Evolutionary conservation across 1,140 invertebrate species (phyloP).

Genomic region (Coelopa frigida): DNA sequence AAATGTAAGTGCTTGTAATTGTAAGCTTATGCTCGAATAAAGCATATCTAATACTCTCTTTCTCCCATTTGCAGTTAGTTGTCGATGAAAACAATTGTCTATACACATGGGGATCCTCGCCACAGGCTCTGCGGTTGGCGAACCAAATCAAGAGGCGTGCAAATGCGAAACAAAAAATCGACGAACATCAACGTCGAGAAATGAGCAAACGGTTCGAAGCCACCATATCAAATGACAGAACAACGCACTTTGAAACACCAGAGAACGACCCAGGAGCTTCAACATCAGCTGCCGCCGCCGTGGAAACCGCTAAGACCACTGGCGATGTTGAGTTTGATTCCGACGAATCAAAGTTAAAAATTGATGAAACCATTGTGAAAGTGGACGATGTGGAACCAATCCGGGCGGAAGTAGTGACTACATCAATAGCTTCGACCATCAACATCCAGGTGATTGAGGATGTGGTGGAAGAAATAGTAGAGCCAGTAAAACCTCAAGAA

Average conservation of each 20-base stretch:
- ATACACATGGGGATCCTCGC: constrained; percentile 72
- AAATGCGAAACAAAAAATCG: constrained; percentile 49
- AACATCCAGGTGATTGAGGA: constrained; percentile 1
- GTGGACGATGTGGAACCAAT: not conserved
- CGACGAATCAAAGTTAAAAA: no score
- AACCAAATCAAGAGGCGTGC: constrained; percentile 57
- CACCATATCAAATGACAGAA: constrained; percentile 24
- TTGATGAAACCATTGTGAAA: no score
- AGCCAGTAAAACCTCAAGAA: not conserved
- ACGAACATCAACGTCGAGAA: constrained; percentile 34
- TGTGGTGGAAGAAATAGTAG: constrained; percentile 15
- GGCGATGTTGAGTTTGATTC: no score
- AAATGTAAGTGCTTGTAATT: constrained; percentile 58
- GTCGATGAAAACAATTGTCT: constrained; percentile 60
- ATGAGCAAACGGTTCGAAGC: constrained; percentile 35
- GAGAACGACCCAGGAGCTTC: no score
- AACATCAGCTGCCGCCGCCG: no score
- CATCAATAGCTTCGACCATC: not conserved
- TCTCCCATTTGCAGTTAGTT: constrained; percentile 53
- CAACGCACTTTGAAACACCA: no score
- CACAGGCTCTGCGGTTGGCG: constrained; percentile 62
- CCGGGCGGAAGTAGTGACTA: not conserved
- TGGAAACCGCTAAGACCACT: no score
- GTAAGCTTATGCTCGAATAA: no score
- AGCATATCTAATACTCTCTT: not conserved